Base-by-base conservation (phyloP, 2,797 vertebrate genomes). In the Pseudochaenichthys georgianus region DNA sequence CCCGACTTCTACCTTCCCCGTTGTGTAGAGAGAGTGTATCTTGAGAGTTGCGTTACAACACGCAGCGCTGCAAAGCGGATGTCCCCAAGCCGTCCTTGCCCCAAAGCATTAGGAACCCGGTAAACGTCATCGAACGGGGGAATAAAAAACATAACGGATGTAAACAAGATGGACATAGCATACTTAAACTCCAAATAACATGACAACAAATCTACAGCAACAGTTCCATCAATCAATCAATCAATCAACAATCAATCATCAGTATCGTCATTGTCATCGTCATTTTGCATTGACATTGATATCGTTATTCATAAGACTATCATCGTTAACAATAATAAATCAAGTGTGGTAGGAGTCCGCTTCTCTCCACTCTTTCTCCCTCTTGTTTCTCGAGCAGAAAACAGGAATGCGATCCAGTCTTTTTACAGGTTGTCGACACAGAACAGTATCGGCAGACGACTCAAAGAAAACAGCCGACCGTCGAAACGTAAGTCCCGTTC, bases 181-280 rank as follows among this genome's bases (percentile, higher is more conserved):
- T 88, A 93, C 87, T 78, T 77, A 79, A 92, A 90, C 85, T 91
- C 83, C 83, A 87, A 89, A 80, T 70, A 92, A 90, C 85, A 93
- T 91, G 90, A 93, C 90, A 88, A 89, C 87, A 94, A 90, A 86
- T 88, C 91, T 90, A 94, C 90, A 89, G 88, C 87, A 92, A 90
- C 89, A 92, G 76, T 84, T 87, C 90, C 78, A 88, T 80, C 86
- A 86, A 82, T 89, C 89, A 87, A 74, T 91, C 82, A 87, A 81
- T 91, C 82, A 87, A 81, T 86, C 68, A 80, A 78, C 75, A 82
- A 85, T 75, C 73, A 74, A 72, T 77, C 73, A 77, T 77, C 66
- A 83, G 66, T 64, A 28, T 28, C 28, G 91, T 91, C 85, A 89
- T 83, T 73, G 78, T 91, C 86, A 87, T 87, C 54, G 61, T 91